Conservation (phyloP, 2,113 vertebrate species). For the Microtus pennsylvanicus region DNA sequence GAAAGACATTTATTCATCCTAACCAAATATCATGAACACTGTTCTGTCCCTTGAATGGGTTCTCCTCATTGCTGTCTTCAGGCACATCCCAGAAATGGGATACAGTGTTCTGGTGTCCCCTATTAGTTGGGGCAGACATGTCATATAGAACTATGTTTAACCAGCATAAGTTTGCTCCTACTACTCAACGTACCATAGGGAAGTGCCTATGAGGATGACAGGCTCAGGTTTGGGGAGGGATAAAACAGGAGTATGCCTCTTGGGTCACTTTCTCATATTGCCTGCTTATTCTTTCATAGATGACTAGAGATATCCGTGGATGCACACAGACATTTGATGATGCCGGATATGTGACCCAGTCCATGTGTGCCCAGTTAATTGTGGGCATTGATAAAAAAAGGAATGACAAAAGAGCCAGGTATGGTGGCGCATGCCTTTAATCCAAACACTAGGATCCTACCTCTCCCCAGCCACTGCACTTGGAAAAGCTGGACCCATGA, state of each 20-base stretch:
- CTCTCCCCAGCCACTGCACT: too few species aligned
- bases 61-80: neutral
- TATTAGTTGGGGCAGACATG: neutral
- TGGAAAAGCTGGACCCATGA: too few species aligned
- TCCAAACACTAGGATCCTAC: too few species aligned
- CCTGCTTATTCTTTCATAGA: neutral
- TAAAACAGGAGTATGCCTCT: neutral
- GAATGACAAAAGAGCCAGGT: neutral
- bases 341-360: neutral
- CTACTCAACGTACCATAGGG: neutral
- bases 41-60: neutral
- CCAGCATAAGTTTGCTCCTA: neutral
- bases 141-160: neutral
- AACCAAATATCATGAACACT: neutral
- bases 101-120: neutral
- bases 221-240: too few species aligned
- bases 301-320: too few species aligned
- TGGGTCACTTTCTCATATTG: neutral
- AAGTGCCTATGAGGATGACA: neutral
- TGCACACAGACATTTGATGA: neutral
- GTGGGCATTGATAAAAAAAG: neutral
- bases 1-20: neutral
- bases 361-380: neutral
- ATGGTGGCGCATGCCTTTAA: neutral
- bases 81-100: neutral